Evolutionary conservation across 2,888 invertebrate genomes (phyloP).

Genomic region (Adela reaumurella): DNA sequence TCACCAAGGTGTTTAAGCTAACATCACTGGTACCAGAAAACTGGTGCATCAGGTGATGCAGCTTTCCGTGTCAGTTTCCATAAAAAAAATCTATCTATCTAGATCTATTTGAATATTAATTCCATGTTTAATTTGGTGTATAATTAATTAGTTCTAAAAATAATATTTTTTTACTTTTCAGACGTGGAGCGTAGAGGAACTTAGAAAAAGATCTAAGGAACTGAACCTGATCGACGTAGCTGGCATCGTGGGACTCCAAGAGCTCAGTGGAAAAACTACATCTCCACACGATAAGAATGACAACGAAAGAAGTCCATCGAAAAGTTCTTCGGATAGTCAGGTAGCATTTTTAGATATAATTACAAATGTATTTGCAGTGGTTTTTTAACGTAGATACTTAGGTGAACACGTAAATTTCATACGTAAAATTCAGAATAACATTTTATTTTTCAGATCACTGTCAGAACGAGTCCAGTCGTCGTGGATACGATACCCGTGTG

Average conservation of each 20-base stretch:
- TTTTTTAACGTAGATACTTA: too few species aligned
- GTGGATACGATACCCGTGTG: constrained; percentile 72
- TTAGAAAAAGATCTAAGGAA: constrained; percentile 67
- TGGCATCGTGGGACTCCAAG: constrained; percentile 31
- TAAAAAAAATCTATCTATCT: too few species aligned
- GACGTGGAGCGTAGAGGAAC: constrained; percentile 71
- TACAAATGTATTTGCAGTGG: too few species aligned
- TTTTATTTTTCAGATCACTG: constrained; percentile 61
- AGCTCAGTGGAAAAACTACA: constrained; percentile 28
- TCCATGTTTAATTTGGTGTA: too few species aligned
- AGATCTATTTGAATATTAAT: too few species aligned
- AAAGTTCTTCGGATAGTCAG: constrained; percentile 75
- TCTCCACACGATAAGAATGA: constrained; percentile 46
- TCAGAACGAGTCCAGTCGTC: constrained; percentile 70
- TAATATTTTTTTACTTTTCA: constrained; percentile 13
- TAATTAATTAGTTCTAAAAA: too few species aligned
- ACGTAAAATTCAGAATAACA: background rate
- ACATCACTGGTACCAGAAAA: too few species aligned
- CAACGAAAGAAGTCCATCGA: constrained; percentile 65
- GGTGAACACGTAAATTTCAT: too few species aligned
- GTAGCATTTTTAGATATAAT: too few species aligned
- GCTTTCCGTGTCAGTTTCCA: too few species aligned
- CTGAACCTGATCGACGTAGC: constrained; percentile 57
- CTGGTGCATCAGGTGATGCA: too few species aligned
- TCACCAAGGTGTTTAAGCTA: too few species aligned